Conservation (phyloP, 2,888 invertebrate genomes). For the Neria commutata region DNA sequence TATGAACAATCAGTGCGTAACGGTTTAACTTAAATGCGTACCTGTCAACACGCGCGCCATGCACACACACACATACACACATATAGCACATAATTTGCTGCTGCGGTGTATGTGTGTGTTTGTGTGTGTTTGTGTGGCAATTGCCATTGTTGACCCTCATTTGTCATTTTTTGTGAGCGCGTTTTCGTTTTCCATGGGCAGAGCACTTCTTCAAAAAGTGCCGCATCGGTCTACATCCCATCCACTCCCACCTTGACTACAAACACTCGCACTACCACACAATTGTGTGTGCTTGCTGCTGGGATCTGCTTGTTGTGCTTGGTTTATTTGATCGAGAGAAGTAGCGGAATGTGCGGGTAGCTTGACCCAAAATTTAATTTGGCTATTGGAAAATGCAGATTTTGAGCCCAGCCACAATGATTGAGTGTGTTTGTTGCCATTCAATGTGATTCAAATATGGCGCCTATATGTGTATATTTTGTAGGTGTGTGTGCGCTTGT, state of each 20-base stretch:
- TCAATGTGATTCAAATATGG: conserved; percentile 21
- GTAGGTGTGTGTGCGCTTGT: not conserved
- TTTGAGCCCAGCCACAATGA: conserved; percentile 10
- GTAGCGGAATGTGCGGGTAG: too few relatives aligned
- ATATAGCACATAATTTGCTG: not conserved
- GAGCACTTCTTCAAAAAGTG: not conserved
- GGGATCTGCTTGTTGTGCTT: conserved; percentile 1
- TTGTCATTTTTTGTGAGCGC: conserved; percentile 4
- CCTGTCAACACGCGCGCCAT: conserved; percentile 1
- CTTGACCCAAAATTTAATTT: conserved; percentile 12
- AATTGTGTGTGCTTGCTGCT: not conserved
- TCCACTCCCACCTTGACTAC: not conserved
- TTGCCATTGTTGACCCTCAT: conserved; percentile 8
- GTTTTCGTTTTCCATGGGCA: not conserved
- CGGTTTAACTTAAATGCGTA: conserved; percentile 10
- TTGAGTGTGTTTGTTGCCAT: conserved; percentile 23
- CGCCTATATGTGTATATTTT: not conserved
- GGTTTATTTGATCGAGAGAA: conserved; percentile 4
- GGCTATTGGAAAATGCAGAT: not conserved
- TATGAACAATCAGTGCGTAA: conserved; percentile 6
- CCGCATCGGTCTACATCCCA: not conserved
- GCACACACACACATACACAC: not conserved
- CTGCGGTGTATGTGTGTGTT: not conserved
- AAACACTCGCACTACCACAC: not conserved
- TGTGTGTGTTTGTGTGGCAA: too few relatives aligned